Evolutionary conservation across 2,888 invertebrate species (phyloP), one percentile per base, ranked within the genome.

Genomic region (Euclidia mi): DNA sequence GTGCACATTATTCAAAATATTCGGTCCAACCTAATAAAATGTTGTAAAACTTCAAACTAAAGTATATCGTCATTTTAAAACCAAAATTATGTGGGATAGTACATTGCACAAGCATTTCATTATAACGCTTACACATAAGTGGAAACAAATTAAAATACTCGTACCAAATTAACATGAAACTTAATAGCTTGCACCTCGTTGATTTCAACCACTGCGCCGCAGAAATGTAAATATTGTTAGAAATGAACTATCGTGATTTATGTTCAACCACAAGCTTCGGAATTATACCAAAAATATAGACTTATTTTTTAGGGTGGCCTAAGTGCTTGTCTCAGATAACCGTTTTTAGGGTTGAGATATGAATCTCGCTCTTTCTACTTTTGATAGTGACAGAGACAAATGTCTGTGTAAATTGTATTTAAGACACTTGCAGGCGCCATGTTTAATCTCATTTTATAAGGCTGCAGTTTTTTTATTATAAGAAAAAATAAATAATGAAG

Each of bases 121-220:
- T 25, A 25, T 25, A 6, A 2, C 20, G 7, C 20, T 6, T 25
- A 25, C 20, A 25, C 51, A 47, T 48, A 15, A 35, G 35, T 32
- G 32, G 6, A 18, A 46, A 48, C 43, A 46, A 35, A 48, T 35
- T 68, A 49, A 67, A 64, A 52, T 38, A 40, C 42, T 35, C 20
- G 20, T 38, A 41, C 34, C 34, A 57, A 53, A 63, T 64, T 59
- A 64, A 56, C 68, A 50, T 47, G 49, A 63, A 55, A 64, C 55
- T 64, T 58, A 66, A 66, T 67, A 68, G 64, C 64, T 45, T 56
- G 56, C 61, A 69, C 50, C 49, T 69, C 60, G 56, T 70, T 58
- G 51, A 41, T 35, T 56, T 51, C 51, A 35, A 56, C 49, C 32
- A 40, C 56, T 35, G 34, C 64, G 51, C 43, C 43, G 20, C 40